phyloP scores from a whole-genome alignment of 1,140 invertebrate species.

The Diorhabda elongata region DNA sequence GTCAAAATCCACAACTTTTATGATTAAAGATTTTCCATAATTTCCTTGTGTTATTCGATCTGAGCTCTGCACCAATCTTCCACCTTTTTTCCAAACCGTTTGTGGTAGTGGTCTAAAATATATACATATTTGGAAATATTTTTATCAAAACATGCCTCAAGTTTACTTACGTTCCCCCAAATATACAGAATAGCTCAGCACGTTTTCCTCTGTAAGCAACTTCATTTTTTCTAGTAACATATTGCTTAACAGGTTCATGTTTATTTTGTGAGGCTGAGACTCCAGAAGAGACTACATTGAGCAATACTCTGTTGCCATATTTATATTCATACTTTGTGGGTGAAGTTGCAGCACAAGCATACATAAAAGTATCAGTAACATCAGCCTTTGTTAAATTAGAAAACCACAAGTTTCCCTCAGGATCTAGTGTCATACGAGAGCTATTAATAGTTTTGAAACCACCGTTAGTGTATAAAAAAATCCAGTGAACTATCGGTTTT shows the following conservation, averaged over 20 bases:
- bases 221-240: constrained; percentile 80
- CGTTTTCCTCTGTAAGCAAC: constrained; percentile 77
- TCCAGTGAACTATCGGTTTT: constrained; percentile 90
- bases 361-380: constrained; percentile 74
- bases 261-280: constrained; percentile 72
- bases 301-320: constrained; percentile 74
- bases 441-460: constrained; percentile 86
- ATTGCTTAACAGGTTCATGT: constrained; percentile 72
- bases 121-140: constrained; percentile 3
- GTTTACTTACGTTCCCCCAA: constrained; percentile 79
- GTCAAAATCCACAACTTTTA: constrained; percentile 78
- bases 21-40: constrained; percentile 88
- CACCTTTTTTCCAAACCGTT: constrained; percentile 82
- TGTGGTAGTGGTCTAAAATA: constrained; percentile 65
- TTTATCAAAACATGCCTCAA: too few relatives aligned
- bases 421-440: constrained; percentile 88
- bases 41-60: constrained; percentile 78
- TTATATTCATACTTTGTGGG: constrained; percentile 87
- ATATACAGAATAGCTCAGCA: constrained; percentile 83
- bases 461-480: constrained; percentile 74
- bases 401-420: constrained; percentile 91
- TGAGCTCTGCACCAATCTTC: constrained; percentile 58
- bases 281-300: constrained; percentile 75
- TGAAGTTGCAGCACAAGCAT: constrained; percentile 86
- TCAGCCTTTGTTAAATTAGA: constrained; percentile 87